Evolutionary conservation across 2,113 vertebrate species (phyloP).

Genomic region (Tretioscincus oriximinensis): DNA sequence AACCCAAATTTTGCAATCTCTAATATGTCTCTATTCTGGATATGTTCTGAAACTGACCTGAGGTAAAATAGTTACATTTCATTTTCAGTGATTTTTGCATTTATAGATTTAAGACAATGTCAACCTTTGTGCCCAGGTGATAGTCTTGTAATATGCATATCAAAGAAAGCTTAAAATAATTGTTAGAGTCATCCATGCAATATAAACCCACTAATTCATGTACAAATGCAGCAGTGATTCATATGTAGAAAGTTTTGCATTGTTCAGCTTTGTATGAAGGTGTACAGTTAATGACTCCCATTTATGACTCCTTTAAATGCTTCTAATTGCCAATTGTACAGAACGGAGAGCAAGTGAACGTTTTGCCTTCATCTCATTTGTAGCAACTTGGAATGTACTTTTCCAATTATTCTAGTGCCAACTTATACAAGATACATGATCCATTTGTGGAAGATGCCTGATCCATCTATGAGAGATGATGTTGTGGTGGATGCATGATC

Average conservation of each 20-base stretch:
- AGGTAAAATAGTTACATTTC: not conserved
- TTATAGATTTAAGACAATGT: not conserved
- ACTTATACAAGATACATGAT: not conserved
- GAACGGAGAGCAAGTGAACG: too few species aligned
- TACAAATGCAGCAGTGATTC: not conserved
- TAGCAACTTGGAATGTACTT: constrained; percentile 18
- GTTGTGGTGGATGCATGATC: not conserved
- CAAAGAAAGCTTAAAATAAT: constrained; percentile 39
- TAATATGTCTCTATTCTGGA: too few species aligned
- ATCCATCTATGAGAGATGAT: too few species aligned
- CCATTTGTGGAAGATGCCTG: too few species aligned
- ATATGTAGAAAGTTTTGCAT: constrained; percentile 21
- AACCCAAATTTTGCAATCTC: too few species aligned
- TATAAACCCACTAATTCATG: constrained; percentile 15
- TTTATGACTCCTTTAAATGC: constrained; percentile 16
- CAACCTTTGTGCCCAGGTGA: not conserved
- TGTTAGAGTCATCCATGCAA: constrained; percentile 18
- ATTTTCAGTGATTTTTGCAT: not conserved
- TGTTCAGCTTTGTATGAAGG: constrained; percentile 46
- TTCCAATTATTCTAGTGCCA: not conserved
- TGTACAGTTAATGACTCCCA: constrained; percentile 27
- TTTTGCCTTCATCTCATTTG: not conserved
- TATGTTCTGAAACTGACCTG: not conserved
- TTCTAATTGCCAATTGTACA: too few species aligned
- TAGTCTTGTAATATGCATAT: not conserved